A percentile compares a stretch with the other conserved stretches of the same genome.
phyloP scores from a whole-genome alignment of 2,797 vertebrate species.

The Pseudochirops cupreus region DNA sequence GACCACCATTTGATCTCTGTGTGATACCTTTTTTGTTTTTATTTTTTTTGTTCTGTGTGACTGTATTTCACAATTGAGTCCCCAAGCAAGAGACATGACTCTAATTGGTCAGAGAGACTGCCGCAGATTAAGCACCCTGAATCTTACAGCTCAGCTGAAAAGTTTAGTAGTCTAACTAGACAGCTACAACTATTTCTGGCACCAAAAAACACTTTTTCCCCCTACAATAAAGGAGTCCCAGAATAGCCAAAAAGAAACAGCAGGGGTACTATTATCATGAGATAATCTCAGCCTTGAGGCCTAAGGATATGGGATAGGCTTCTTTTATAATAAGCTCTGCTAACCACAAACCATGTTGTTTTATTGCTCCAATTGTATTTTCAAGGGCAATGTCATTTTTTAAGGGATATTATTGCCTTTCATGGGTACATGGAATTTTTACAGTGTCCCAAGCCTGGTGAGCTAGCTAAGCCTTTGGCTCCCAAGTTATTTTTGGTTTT shows the following conservation, averaged over 20 bases:
- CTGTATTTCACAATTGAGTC: neutral
- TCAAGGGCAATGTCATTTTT: slow-evolving; percentile 24
- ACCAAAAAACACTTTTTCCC: slow-evolving; percentile 42
- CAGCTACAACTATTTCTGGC: slow-evolving; percentile 58
- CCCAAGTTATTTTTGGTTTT: neutral
- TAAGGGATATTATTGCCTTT: slow-evolving; percentile 26
- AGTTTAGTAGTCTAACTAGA: slow-evolving; percentile 51
- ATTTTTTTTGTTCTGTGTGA: slow-evolving; percentile 29
- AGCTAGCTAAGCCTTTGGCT: slow-evolving; percentile 28
- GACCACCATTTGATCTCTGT: neutral
- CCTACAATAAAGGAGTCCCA: slow-evolving; percentile 21
- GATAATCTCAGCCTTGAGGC: slow-evolving; percentile 22
- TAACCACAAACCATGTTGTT: slow-evolving; percentile 47
- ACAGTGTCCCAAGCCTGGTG: slow-evolving; percentile 10
- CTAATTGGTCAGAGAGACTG: slow-evolving; percentile 44
- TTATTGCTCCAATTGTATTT: slow-evolving; percentile 42
- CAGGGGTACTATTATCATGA: slow-evolving; percentile 27
- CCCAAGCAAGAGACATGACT: neutral
- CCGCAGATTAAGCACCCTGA: slow-evolving; percentile 56
- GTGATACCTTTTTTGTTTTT: neutral
- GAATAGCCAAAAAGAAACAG: slow-evolving; percentile 39
- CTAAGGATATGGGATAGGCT: neutral
- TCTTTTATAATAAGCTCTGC: slow-evolving; percentile 17
- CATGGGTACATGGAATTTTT: slow-evolving; percentile 40
- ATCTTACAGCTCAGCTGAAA: slow-evolving; percentile 63